A percentile compares a stretch with the other conserved stretches of the same genome.
Evolutionary conservation across 2,888 invertebrate species (phyloP).

Genomic region (Stenchaetothrips biformis): DNA sequence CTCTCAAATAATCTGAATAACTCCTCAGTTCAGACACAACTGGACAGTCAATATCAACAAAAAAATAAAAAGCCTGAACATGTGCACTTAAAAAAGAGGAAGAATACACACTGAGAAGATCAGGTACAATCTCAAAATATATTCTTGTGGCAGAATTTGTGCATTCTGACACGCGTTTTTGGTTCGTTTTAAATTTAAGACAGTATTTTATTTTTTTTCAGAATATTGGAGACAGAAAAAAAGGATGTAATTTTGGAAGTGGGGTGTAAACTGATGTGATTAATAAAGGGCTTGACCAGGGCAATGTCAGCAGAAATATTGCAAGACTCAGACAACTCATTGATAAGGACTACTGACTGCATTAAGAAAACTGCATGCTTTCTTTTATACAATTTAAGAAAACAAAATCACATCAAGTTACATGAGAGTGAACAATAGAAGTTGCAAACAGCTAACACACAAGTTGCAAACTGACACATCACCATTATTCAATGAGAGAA

Average conservation of each 20-base stretch:
- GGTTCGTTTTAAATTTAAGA: background rate
- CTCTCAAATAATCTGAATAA: background rate
- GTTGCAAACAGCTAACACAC: background rate
- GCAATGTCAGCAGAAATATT: no score
- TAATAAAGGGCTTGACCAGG: no score
- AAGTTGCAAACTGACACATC: background rate
- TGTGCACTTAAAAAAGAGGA: background rate
- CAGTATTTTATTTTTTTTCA: background rate
- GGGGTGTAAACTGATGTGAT: no score
- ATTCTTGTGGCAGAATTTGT: background rate
- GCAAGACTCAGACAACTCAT: no score
- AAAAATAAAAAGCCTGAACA: background rate
- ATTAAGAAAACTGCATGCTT: background rate
- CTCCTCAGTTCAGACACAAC: background rate
- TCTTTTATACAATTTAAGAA: background rate
- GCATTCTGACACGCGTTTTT: conserved; percentile 4
- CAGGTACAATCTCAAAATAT: conserved; percentile 22
- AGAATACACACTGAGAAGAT: conserved; percentile 16
- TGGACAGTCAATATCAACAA: background rate
- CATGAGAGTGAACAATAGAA: background rate
- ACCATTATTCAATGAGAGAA: background rate
- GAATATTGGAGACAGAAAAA: background rate
- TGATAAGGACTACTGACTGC: no score
- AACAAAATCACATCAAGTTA: background rate
- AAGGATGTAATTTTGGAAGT: background rate